A percentile compares a stretch with the other conserved stretches of the same genome.
Conservation (phyloP, 2,797 vertebrate species). For the Myiotriccus ornatus region DNA sequence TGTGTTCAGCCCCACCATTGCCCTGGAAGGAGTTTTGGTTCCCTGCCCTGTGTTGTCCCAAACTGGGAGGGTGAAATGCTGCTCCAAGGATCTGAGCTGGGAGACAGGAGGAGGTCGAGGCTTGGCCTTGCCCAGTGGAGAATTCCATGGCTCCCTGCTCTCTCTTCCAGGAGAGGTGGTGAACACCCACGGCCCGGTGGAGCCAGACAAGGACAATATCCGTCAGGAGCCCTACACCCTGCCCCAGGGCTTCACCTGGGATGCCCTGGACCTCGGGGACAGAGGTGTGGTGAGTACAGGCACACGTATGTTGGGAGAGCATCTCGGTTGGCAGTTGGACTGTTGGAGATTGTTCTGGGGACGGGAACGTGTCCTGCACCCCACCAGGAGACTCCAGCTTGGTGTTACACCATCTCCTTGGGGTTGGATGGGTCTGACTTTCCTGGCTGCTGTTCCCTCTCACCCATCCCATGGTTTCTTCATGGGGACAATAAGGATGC, state of each 20-base stretch:
- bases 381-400: background rate
- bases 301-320: accelerated
- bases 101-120: background rate
- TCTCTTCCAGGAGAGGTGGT: constrained; percentile 88
- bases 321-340: background rate
- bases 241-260: constrained; percentile 95
- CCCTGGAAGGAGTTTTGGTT: background rate
- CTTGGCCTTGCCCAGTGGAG: background rate
- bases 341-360: background rate
- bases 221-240: constrained; percentile 95
- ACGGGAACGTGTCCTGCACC: accelerated
- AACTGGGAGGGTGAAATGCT: background rate
- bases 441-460: background rate
- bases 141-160: background rate
- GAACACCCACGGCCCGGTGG: constrained; percentile 92
- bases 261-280: constrained; percentile 91
- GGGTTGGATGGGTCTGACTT: background rate
- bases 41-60: background rate
- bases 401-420: background rate
- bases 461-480: background rate
- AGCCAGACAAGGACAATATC: constrained; percentile 94
- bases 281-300: constrained; percentile 87
- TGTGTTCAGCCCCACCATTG: accelerated
- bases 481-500: background rate
- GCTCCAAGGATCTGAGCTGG: background rate